A percentile compares a stretch with the other conserved stretches of the same genome.
phyloP scores from a whole-genome alignment of 1,140 invertebrate species.

The Harpegnathos saltator region DNA sequence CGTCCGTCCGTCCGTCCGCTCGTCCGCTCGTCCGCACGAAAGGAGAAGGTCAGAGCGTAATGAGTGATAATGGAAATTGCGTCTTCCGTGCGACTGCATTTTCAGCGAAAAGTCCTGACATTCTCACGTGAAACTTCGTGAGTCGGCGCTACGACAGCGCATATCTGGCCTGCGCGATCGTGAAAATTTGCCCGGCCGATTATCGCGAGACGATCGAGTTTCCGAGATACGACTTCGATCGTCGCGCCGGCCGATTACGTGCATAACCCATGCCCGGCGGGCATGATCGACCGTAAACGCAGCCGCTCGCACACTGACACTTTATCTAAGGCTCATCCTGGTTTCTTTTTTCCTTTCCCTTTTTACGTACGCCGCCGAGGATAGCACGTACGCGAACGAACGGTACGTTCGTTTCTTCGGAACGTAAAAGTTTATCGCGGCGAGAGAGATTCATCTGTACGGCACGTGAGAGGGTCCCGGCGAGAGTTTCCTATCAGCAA shows the following conservation, averaged over 20 bases:
- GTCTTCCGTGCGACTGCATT: conserved; percentile 44
- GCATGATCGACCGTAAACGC: not conserved
- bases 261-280: too few relatives aligned
- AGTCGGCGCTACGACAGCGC: conserved; percentile 23
- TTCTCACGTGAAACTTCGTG: conserved; percentile 60
- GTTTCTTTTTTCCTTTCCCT: too few relatives aligned
- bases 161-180: conserved; percentile 36
- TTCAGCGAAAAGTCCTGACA: conserved; percentile 63
- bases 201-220: not conserved
- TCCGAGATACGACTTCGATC: too few relatives aligned
- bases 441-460: conserved; percentile 31
- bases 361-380: too few relatives aligned
- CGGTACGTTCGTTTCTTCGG: not conserved
- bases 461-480: not conserved
- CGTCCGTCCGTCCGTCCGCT: too few relatives aligned
- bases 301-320: too few relatives aligned
- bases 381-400: too few relatives aligned
- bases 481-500: conserved; percentile 2
- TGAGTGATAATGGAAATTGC: conserved; percentile 63
- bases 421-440: not conserved
- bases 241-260: conserved; percentile 11
- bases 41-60: conserved; percentile 62
- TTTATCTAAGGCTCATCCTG: too few relatives aligned
- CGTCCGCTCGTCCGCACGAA: conserved; percentile 3
- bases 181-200: conserved; percentile 31